phyloP scores from a whole-genome alignment of 2,888 invertebrate genomes.

The Rhamnusium bicolor region DNA sequence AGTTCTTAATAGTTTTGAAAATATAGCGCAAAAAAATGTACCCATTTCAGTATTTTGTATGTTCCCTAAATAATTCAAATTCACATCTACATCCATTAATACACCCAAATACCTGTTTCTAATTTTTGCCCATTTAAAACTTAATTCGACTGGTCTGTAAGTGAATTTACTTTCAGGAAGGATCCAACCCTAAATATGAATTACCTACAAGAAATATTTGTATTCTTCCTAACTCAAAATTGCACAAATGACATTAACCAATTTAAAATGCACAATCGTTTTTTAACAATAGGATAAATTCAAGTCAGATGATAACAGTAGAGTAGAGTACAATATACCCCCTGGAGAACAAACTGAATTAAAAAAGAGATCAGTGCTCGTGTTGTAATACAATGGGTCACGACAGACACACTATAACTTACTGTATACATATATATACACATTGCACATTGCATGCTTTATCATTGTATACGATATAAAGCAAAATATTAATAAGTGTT shows the following conservation, averaged over 20 bases:
- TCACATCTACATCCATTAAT: no score
- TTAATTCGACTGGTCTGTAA: no score
- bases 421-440: conserved; percentile 24
- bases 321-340: conserved; percentile 32
- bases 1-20: no score
- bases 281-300: conserved; percentile 34
- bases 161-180: no score
- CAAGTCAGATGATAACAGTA: conserved; percentile 13
- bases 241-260: background rate
- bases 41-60: no score
- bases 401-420: conserved; percentile 33
- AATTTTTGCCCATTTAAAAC: no score
- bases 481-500: conserved; percentile 35
- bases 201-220: no score
- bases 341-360: conserved; percentile 31
- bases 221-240: background rate
- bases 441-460: conserved; percentile 29
- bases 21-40: no score
- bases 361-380: conserved; percentile 37
- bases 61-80: no score
- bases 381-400: conserved; percentile 37
- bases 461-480: conserved; percentile 48
- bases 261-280: conserved; percentile 7
- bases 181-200: no score
- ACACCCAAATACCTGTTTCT: no score